Evolutionary conservation across 2,113 vertebrate genomes (phyloP).

Genomic region (Neotragus pygmaeus): DNA sequence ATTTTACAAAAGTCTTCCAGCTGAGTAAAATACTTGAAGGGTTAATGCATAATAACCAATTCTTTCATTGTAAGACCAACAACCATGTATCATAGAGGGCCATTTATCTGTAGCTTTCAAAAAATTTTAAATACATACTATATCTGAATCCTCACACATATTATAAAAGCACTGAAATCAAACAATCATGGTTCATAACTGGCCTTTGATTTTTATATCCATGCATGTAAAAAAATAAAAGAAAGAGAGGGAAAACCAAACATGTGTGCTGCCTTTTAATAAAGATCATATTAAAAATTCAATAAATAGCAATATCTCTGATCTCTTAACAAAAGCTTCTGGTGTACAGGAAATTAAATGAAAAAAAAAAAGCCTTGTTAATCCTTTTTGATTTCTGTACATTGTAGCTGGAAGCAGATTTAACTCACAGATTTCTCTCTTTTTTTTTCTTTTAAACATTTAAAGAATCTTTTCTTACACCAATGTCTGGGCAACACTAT

Average conservation of each 20-base stretch:
- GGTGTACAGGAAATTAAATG: conserved; percentile 91
- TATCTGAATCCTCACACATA: conserved; percentile 61
- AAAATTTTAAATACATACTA: conserved; percentile 68
- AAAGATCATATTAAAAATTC: conserved; percentile 91
- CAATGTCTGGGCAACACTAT: conserved; percentile 81
- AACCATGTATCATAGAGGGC: background rate
- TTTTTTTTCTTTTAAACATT: conserved; percentile 68
- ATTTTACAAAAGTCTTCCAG: conserved; percentile 32
- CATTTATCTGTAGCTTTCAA: conserved; percentile 64
- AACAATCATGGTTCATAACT: conserved; percentile 74
- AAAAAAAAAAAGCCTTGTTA: conserved; percentile 83
- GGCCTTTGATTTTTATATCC: conserved; percentile 84
- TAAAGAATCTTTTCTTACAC: conserved; percentile 74
- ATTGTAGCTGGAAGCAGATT: conserved; percentile 86
- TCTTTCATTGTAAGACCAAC: conserved; percentile 60
- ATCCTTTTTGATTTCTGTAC: conserved; percentile 89
- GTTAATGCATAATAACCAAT: conserved; percentile 27
- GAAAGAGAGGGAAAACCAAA: conserved; percentile 75
- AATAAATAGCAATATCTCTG: conserved; percentile 91
- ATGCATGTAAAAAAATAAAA: conserved; percentile 72
- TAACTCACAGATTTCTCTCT: conserved; percentile 76
- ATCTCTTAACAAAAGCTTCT: conserved; percentile 88
- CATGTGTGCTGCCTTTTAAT: conserved; percentile 87
- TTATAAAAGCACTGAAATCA: conserved; percentile 77
- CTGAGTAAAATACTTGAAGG: background rate